A percentile compares a stretch with the other conserved stretches of the same genome.
These are phyloP conservation scores for Amorpha juglandis DNA, from an alignment of 2,888 invertebrate genomes.

Conservation along the genomic window DNA sequence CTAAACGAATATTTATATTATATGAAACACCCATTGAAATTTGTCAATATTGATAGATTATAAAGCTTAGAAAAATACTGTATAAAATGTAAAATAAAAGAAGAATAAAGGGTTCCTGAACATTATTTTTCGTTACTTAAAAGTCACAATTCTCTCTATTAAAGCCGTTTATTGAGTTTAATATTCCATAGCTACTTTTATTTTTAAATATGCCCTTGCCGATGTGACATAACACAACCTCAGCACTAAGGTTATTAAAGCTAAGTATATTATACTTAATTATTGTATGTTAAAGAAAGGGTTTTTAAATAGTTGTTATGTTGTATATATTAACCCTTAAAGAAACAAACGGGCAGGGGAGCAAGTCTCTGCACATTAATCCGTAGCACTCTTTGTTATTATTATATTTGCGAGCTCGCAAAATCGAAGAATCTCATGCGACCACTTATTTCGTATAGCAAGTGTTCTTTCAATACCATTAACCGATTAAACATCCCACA, in stretches of 20 bases:
- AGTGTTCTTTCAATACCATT: conserved; percentile 13
- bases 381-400: conserved; percentile 20
- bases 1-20: too few relatives aligned
- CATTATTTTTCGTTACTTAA: too few relatives aligned
- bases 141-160: too few relatives aligned
- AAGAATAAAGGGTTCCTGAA: too few relatives aligned
- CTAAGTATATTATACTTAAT: too few relatives aligned
- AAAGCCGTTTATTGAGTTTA: not conserved
- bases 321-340: not conserved
- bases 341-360: not conserved
- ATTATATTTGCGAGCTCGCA: conserved; percentile 11
- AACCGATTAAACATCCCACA: conserved; percentile 21
- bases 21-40: too few relatives aligned
- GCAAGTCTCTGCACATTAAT: not conserved
- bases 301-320: not conserved
- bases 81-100: too few relatives aligned
- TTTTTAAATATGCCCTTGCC: not conserved
- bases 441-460: conserved; percentile 13
- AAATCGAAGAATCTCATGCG: not conserved
- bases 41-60: too few relatives aligned
- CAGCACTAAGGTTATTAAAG: too few relatives aligned
- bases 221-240: conserved; percentile 2
- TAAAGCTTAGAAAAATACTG: too few relatives aligned
- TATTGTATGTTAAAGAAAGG: too few relatives aligned
- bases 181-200: not conserved